Evolutionary conservation across 1,140 invertebrate species (phyloP).

Genomic region (Philopotamus ludificatus): DNA sequence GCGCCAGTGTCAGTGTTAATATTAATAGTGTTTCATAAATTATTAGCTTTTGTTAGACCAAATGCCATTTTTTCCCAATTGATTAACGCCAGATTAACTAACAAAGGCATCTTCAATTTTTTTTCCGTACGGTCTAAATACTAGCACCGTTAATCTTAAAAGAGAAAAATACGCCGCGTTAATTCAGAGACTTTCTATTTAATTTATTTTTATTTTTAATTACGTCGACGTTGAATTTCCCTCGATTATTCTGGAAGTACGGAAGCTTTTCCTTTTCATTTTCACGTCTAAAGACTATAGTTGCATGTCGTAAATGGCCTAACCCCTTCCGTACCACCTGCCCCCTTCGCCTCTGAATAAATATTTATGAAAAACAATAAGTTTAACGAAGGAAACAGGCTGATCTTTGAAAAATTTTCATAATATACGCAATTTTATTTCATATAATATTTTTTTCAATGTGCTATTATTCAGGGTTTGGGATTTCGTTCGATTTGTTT

Average conservation of each 20-base stretch:
- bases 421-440: neutral
- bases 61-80: no score
- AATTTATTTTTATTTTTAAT: no score
- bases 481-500: conserved; percentile 14
- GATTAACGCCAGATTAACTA: no score
- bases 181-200: no score
- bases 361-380: conserved; percentile 32
- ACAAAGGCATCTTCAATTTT: no score
- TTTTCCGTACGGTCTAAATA: no score
- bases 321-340: neutral
- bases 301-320: neutral
- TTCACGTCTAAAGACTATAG: neutral
- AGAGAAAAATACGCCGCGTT: no score
- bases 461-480: neutral
- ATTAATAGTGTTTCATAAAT: no score
- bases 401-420: conserved; percentile 10
- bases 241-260: neutral
- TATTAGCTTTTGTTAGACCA: no score
- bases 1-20: no score
- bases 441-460: neutral
- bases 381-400: conserved; percentile 29
- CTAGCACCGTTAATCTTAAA: no score
- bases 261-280: conserved; percentile 27
- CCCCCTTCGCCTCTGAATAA: conserved; percentile 18
- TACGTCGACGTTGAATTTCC: neutral